Evolutionary conservation across 2,113 vertebrate genomes (phyloP), one percentile per base, ranked within the genome.

Genomic region (Percina caprodes): DNA sequence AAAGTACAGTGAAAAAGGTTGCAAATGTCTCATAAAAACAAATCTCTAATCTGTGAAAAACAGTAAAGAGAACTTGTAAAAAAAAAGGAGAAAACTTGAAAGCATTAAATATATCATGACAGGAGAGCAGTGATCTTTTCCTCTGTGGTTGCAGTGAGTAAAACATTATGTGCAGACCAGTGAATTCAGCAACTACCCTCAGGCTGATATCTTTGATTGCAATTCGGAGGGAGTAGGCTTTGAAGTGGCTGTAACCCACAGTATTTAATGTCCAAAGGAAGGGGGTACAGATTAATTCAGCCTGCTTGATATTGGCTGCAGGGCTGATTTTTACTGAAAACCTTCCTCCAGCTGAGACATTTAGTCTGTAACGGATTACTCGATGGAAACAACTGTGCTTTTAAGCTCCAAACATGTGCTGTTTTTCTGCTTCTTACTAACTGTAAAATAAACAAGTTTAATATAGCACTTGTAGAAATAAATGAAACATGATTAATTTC

Each of bases 131-230:
- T 49, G 33, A 11, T 42, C 18, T 77, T 74, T 69, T 59, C 6
- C 21, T 84, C 39, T 21, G 62, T 16, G 42, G 71, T 72, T 74
- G 76, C 39, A 23, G 21, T 13, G 55, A 83, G 60, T 79, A 77
- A 23, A 79, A 60, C 14, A 39, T 72, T 58, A 14, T 68, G 67
- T 42, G 39, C 79, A 55, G 58, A 52, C 55, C 42, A 23, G 56
- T 68, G 42, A 82, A 72, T 85, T 73, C 30, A 76, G 60, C 62
- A 83, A 74, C 68, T 30, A 21, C 80, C 82, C 84, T 24, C 35
- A 61, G 80, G 78, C 80, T 33, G 69, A 83, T 74, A 79, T 67
- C 52, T 79, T 55, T 77, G 56, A 86, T 77, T 83, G 80, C 30
- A 70, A 54, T 90, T 84, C 82, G 7, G 6, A 49, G 21, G 18